phyloP scores from a whole-genome alignment of 2,113 vertebrate species.

The Acrocephalus arundinaceus region DNA sequence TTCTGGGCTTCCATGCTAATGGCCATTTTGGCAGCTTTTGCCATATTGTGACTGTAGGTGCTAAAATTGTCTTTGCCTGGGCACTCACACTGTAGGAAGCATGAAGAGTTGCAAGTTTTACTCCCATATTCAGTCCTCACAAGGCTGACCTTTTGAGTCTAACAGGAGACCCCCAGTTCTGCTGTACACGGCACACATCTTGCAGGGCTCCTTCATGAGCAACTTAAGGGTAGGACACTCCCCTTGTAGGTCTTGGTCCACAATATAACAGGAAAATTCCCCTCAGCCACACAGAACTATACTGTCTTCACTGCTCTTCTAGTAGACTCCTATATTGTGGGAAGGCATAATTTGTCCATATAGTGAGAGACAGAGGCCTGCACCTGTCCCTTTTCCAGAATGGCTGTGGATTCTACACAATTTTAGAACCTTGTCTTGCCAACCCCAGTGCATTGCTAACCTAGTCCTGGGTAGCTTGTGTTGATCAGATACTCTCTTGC shows the following conservation, averaged over 20 bases:
- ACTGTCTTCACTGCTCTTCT: neutral
- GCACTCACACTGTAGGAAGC: neutral
- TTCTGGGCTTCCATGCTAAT: neutral
- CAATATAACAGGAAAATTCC: neutral
- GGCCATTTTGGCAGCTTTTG: neutral
- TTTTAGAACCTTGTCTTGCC: neutral
- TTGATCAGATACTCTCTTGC: neutral
- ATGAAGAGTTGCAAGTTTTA: neutral
- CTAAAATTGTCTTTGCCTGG: neutral
- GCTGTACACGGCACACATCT: neutral
- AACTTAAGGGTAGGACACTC: accelerated
- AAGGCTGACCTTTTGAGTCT: neutral
- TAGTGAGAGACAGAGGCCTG: neutral
- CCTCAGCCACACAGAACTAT: neutral
- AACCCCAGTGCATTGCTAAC: neutral
- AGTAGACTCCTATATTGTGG: neutral
- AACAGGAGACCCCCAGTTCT: neutral
- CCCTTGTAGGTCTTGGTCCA: neutral
- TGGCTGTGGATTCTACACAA: neutral
- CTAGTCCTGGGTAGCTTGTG: neutral
- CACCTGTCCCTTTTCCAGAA: neutral
- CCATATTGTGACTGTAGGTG: neutral
- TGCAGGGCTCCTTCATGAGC: neutral
- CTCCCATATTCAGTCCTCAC: neutral
- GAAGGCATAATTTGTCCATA: neutral